Percentiles rank a stretch among this genome's conserved stretches.
Conservation (phyloP, 1,140 invertebrate species). For the Brachionus rotundiformis region DNA sequence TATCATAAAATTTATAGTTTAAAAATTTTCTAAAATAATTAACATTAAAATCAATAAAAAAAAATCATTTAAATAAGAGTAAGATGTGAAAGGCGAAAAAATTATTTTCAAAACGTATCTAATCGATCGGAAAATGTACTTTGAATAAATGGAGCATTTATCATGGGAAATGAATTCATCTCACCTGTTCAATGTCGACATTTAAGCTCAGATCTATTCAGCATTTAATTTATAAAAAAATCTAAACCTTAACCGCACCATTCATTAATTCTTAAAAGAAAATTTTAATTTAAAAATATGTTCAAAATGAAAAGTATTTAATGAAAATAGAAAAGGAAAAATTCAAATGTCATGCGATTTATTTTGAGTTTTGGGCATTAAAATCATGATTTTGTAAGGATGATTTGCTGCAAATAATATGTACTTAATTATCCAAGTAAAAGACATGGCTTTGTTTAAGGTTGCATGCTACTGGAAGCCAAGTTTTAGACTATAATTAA, state of each 20-base stretch:
- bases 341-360: background rate
- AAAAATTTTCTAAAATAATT: background rate
- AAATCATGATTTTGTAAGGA: background rate
- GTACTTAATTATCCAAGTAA: background rate
- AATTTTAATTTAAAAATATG: background rate
- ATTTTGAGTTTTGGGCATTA: background rate
- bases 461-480: conserved; percentile 13
- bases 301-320: background rate
- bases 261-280: background rate
- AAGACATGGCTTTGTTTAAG: background rate
- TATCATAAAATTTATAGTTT: background rate
- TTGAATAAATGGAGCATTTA: background rate
- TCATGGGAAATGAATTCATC: conserved; percentile 7
- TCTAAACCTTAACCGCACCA: background rate
- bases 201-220: background rate
- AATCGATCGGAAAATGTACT: background rate
- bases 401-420: conserved; percentile 8
- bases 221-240: background rate
- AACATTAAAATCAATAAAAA: background rate
- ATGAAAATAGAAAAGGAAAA: background rate
- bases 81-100: background rate
- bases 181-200: background rate
- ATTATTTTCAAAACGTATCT: background rate
- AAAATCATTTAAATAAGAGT: background rate
- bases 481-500: conserved; percentile 24